Evolutionary conservation across 2,113 vertebrate species (phyloP), one percentile per base, ranked within the genome.

Genomic region (Antennarius striatus): DNA sequence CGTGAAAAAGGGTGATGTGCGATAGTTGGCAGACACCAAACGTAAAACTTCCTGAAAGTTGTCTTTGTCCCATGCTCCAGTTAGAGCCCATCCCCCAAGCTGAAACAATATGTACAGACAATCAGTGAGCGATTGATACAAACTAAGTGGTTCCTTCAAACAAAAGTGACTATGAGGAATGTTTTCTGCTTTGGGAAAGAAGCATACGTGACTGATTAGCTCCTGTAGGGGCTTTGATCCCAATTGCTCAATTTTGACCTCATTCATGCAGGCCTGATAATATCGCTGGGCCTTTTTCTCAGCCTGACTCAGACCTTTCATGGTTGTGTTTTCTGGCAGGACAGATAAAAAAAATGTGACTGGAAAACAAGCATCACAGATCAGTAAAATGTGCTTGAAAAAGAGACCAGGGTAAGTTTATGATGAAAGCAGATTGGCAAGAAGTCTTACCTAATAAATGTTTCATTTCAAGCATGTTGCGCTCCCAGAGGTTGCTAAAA

Each of bases 221-320:
- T 96, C 91, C 69, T 92, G 70, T 4, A 99, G 90, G 0, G 98
- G 98, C 53, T 92, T 81, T 0, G 95, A 94, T 0, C 92, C 94
- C 47, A 98, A 92, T 53, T 93, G 93, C 81, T 98, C 94, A 0
- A 99, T 98, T 80, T 94, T 96, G 77, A 87, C 88, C 79, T 98
- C 97, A 0, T 95, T 99, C 97, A 99, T 98, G 74, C 98, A 99
- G 10, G 98, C 93, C 62, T 93, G 93, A 89, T 97, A 99, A 69
- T 98, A 99, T 2, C 87, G 87, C 81, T 96, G 95, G 2, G 95
- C 94, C 79, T 99, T 99, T 67, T 90, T 91, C 67, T 98, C 96
- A 0, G 97, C 96, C 58, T 94, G 89, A 0, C 95, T 96, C 17
- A 93, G 82, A 54, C 83, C 88, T 0, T 92, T 93, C 84, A 93